Evolutionary conservation across 2,113 vertebrate species (phyloP).

Genomic region (Silurus asotus): DNA sequence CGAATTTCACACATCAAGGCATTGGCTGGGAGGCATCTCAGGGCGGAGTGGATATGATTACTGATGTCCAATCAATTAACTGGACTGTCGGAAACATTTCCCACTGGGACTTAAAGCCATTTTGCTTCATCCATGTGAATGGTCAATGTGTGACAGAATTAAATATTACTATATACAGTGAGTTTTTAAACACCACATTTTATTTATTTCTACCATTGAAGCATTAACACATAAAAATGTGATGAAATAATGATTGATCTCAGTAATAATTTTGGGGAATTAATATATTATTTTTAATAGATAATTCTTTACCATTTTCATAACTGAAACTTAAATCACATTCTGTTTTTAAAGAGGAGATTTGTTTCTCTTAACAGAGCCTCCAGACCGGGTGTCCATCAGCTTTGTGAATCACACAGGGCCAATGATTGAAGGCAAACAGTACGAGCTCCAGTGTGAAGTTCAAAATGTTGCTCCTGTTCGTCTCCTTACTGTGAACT

Average conservation of each 20-base stretch:
- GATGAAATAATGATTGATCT: background rate
- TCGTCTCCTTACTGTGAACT: slow-evolving; percentile 55
- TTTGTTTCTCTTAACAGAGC: slow-evolving; percentile 55
- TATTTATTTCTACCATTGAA: background rate
- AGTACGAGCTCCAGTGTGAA: slow-evolving; percentile 67
- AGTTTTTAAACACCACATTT: slow-evolving; percentile 42
- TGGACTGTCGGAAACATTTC: slow-evolving; percentile 34
- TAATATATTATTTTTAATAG: no score
- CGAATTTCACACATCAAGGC: accelerated
- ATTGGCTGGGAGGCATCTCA: slow-evolving; percentile 49
- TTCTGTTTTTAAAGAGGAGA: background rate
- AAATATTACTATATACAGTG: slow-evolving; percentile 67
- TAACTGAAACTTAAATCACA: background rate
- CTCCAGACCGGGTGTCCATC: slow-evolving; percentile 63
- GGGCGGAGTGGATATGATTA: accelerated
- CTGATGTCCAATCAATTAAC: background rate
- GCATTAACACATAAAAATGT: background rate
- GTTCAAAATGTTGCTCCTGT: slow-evolving; percentile 61
- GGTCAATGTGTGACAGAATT: background rate
- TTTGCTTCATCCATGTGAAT: slow-evolving; percentile 34
- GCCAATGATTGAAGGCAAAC: slow-evolving; percentile 43
- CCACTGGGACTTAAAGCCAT: slow-evolving; percentile 58
- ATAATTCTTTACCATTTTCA: background rate
- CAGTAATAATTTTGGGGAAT: no score
- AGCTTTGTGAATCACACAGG: background rate